Conservation (phyloP, 2,797 vertebrate species). For the Dendrocincla tyrannina region DNA sequence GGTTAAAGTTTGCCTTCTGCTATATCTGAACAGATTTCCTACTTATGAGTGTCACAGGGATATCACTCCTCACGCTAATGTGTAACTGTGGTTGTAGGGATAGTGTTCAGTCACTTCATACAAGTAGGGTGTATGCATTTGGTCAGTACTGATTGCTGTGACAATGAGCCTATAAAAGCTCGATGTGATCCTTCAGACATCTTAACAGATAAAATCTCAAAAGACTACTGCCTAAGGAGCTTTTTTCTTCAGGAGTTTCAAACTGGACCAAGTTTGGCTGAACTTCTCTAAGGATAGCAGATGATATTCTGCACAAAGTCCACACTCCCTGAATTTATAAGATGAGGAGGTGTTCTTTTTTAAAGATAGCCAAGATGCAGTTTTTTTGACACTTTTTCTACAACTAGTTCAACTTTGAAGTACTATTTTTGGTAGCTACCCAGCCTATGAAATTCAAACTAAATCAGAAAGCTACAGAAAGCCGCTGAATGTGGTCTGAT, state of each 20-base stretch:
- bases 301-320: background rate
- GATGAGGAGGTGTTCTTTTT: background rate
- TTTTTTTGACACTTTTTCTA: background rate
- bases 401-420: background rate
- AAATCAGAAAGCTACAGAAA: background rate
- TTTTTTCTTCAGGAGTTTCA: background rate
- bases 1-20: slow-evolving; percentile 73
- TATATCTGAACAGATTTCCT: background rate
- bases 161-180: background rate
- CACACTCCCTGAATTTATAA: background rate
- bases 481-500: background rate
- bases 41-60: rapidly evolving
- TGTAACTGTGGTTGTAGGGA: background rate
- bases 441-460: background rate
- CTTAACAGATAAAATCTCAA: background rate
- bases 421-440: background rate
- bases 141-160: background rate
- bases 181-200: background rate
- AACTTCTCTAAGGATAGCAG: background rate
- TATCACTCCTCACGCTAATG: rapidly evolving
- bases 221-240: background rate
- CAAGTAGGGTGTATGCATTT: rapidly evolving
- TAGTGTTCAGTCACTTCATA: rapidly evolving
- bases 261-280: background rate
- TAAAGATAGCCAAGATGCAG: background rate